These are phyloP conservation scores for Nymphalis urticae DNA, from an alignment of 2,888 invertebrate species.

Conservation along the genomic window DNA sequence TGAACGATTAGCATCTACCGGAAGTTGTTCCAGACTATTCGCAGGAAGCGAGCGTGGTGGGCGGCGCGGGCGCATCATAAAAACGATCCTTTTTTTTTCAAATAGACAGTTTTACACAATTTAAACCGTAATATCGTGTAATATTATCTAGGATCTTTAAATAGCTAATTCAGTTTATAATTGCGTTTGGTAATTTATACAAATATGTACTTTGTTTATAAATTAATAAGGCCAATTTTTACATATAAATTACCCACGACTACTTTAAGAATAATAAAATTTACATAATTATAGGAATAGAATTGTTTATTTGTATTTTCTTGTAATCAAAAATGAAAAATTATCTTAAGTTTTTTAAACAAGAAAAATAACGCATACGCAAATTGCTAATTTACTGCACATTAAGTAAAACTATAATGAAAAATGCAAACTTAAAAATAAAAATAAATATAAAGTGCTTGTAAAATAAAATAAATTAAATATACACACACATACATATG, in stretches of 20 bases:
- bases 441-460: no score
- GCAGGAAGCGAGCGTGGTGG: conserved; percentile 69
- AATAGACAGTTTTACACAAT: conserved; percentile 29
- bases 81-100: conserved; percentile 20
- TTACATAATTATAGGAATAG: no score
- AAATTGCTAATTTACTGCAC: no score
- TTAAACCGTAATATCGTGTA: conserved; percentile 18
- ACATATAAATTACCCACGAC: not conserved
- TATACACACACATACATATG: no score
- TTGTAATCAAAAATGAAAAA: no score
- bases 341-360: no score
- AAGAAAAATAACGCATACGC: no score
- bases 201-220: conserved; percentile 7
- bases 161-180: conserved; percentile 9
- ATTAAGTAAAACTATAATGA: no score
- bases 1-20: conserved; percentile 57
- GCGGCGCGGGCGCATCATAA: conserved; percentile 64
- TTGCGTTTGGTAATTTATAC: not conserved
- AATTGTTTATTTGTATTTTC: no score
- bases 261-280: not conserved
- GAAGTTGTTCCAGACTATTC: conserved; percentile 52
- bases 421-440: no score
- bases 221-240: not conserved
- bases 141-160: conserved; percentile 21
- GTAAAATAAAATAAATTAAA: no score